Percentiles rank a stretch among this genome's conserved stretches.
phyloP scores from a whole-genome alignment of 2,888 invertebrate genomes.

The Oxytorus armatus region DNA sequence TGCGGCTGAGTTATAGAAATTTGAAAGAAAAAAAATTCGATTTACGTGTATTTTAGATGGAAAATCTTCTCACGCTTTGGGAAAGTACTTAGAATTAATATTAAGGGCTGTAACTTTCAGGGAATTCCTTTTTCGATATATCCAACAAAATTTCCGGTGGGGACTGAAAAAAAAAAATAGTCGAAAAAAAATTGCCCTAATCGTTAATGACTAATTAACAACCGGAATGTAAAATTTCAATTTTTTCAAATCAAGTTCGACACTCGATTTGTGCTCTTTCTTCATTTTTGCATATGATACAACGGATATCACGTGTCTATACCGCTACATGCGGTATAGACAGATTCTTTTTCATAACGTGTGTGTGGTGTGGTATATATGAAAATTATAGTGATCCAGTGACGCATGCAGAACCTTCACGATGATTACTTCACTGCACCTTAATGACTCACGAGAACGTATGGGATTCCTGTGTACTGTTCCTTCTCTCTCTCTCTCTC shows the following conservation, averaged over 20 bases:
- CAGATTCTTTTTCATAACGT: too few species aligned
- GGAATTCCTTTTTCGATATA: too few species aligned
- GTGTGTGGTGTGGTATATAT: slow-evolving; percentile 22
- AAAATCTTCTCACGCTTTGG: background rate
- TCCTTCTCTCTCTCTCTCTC: slow-evolving; percentile 15
- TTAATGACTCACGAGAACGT: slow-evolving; percentile 63
- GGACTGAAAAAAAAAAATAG: too few species aligned
- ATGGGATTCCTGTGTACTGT: slow-evolving; percentile 36
- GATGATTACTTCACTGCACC: slow-evolving; percentile 63
- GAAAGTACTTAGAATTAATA: too few species aligned
- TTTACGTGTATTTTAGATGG: too few species aligned
- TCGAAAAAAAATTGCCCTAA: background rate
- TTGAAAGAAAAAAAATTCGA: too few species aligned
- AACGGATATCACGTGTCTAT: slow-evolving; percentile 29
- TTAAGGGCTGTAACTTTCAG: too few species aligned
- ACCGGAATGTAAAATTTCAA: too few species aligned
- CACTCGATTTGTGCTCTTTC: background rate
- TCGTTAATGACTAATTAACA: background rate
- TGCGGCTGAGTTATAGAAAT: too few species aligned
- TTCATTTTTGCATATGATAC: slow-evolving; percentile 1
- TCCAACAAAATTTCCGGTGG: too few species aligned
- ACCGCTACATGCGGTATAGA: slow-evolving; percentile 61
- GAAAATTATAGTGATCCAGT: slow-evolving; percentile 66
- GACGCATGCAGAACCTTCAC: slow-evolving; percentile 62
- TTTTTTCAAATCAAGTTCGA: background rate